These are phyloP conservation scores for Suricata suricatta DNA, from an alignment of 2,113 vertebrate genomes.

Conservation along the genomic window DNA sequence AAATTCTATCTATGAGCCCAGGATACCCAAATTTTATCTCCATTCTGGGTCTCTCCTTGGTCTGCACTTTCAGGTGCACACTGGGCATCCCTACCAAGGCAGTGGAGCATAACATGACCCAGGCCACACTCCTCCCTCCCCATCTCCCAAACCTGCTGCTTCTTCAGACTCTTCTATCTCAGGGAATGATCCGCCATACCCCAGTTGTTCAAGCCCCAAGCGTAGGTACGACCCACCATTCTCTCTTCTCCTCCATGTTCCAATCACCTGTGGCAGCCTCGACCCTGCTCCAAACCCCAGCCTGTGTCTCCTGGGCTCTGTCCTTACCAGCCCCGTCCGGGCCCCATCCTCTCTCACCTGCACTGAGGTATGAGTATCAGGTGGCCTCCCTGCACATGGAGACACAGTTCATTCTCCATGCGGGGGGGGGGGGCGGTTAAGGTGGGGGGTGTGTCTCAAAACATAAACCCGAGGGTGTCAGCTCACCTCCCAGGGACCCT, in stretches of 20 bases:
- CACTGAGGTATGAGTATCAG: accelerated
- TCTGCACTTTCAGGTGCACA: not conserved
- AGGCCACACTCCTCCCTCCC: not conserved
- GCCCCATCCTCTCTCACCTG: not conserved
- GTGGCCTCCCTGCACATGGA: too few species aligned
- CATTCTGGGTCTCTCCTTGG: not conserved
- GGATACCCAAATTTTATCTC: not conserved
- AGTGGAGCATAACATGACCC: accelerated
- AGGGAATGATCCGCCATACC: accelerated
- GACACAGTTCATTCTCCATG: not conserved
- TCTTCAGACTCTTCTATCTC: not conserved
- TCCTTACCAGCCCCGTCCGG: accelerated
- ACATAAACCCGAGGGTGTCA: accelerated
- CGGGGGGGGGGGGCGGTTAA: not conserved
- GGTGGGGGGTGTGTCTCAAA: not conserved
- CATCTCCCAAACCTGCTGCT: not conserved
- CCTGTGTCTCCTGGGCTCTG: not conserved
- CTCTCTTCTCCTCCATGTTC: not conserved
- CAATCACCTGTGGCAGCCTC: not conserved
- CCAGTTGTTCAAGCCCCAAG: too few species aligned
- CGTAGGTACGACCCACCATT: accelerated
- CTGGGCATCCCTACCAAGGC: accelerated
- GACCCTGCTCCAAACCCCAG: not conserved
- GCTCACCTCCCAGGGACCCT: accelerated
- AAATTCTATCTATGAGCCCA: not conserved